Percentiles rank a stretch among this genome's conserved stretches.
Evolutionary conservation across 2,888 invertebrate species (phyloP).

Genomic region (Ptychoptera albimana): DNA sequence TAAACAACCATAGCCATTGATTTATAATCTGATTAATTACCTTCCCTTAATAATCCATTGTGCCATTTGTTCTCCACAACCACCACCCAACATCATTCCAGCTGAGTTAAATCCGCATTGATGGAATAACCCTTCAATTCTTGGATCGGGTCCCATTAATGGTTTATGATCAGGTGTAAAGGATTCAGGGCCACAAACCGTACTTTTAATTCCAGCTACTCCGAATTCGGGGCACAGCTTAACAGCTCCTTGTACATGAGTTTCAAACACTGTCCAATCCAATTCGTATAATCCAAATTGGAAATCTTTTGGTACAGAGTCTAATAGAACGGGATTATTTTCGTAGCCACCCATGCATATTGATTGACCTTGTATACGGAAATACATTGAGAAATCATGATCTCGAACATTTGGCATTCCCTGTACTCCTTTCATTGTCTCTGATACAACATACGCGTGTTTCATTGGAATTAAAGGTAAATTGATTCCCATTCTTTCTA

Average conservation of each 20-base stretch:
- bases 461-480: conserved; percentile 72
- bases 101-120: conserved; percentile 82
- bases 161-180: conserved; percentile 89
- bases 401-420: conserved; percentile 71
- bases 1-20: too few relatives aligned
- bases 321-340: conserved; percentile 62
- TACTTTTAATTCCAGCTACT: conserved; percentile 63
- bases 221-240: conserved; percentile 59
- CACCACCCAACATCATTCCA: conserved; percentile 84
- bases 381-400: conserved; percentile 69
- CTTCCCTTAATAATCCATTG: conserved; percentile 67
- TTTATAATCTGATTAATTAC: too few relatives aligned
- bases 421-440: conserved; percentile 55
- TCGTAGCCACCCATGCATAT: conserved; percentile 82
- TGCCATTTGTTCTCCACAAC: conserved; percentile 71
- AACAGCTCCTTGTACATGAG: conserved; percentile 55
- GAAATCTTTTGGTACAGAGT: conserved; percentile 55
- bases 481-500: conserved; percentile 29
- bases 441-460: conserved; percentile 76
- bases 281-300: conserved; percentile 74
- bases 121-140: conserved; percentile 55
- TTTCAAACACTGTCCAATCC: conserved; percentile 71
- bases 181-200: conserved; percentile 80
- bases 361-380: conserved; percentile 69
- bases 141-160: conserved; percentile 61